Conservation (phyloP, 2,888 invertebrate genomes). For the Muschampia plurimacula region DNA sequence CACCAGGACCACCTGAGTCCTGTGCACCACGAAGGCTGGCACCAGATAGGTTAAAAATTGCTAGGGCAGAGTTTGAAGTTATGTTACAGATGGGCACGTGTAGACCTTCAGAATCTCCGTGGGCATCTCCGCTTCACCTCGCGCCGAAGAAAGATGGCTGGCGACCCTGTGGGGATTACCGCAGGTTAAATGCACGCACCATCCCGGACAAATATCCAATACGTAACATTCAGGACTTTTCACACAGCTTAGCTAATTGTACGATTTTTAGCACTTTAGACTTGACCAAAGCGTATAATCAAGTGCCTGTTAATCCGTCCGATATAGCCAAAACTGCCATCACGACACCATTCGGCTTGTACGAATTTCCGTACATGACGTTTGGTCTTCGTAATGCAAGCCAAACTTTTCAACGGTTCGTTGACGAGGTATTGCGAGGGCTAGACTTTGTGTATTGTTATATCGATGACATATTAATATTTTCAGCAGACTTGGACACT, state of each 20-base stretch:
- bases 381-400: neutral
- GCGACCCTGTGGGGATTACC: constrained; percentile 41
- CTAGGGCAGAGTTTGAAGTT: constrained; percentile 3
- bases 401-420: neutral
- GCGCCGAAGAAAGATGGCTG: constrained; percentile 41
- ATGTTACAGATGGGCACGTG: constrained; percentile 12
- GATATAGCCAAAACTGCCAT: constrained; percentile 1
- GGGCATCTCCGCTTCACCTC: constrained; percentile 40
- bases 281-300: neutral
- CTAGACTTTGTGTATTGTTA: neutral
- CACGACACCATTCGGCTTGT: neutral
- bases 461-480: constrained; percentile 4
- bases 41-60: constrained; percentile 7
- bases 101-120: constrained; percentile 26
- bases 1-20: constrained; percentile 3
- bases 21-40: constrained; percentile 8
- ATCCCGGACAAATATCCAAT: constrained; percentile 27
- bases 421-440: neutral
- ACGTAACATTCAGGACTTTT: constrained; percentile 36
- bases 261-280: neutral
- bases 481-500: neutral
- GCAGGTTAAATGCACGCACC: constrained; percentile 36
- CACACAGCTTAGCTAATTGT: constrained; percentile 27
- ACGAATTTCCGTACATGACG: neutral
- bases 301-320: neutral